phyloP scores from a whole-genome alignment of 2,888 invertebrate species.

The Ctena decussata region DNA sequence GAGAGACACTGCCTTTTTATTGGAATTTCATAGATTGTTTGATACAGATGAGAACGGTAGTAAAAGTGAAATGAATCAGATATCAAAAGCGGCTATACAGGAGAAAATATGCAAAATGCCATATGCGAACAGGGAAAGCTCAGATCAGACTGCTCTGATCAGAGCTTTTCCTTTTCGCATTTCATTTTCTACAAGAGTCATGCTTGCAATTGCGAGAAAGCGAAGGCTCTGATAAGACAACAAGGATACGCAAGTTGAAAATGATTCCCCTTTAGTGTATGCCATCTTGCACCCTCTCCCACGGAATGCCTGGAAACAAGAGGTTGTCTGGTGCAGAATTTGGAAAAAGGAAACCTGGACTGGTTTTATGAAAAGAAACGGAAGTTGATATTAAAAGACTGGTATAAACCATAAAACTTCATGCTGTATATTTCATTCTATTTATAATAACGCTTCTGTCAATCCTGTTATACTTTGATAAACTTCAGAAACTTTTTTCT shows the following conservation, averaged over 20 bases:
- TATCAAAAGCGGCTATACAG: no score
- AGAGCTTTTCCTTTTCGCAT: no score
- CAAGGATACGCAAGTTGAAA: no score
- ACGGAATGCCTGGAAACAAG: no score
- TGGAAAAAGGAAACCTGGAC: neutral
- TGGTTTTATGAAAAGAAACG: constrained; percentile 7
- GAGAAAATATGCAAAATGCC: no score
- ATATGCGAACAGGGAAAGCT: no score
- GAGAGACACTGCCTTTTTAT: neutral
- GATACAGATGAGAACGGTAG: constrained; percentile 16
- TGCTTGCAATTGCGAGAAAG: no score
- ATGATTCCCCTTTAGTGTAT: no score
- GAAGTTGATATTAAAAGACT: constrained; percentile 5
- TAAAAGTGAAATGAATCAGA: constrained; percentile 1
- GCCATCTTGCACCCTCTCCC: no score
- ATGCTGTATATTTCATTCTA: constrained; percentile 9
- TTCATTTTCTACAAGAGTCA: no score
- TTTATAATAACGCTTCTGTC: constrained; percentile 3
- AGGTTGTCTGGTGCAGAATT: neutral
- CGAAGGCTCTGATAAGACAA: no score
- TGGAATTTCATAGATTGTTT: constrained; percentile 59
- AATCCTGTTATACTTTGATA: neutral
- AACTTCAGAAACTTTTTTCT: neutral
- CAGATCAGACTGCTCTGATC: no score
- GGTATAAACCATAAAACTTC: neutral